These are phyloP conservation scores for Hydropsyche tenuis DNA, from an alignment of 1,140 invertebrate species.

Conservation along the genomic window DNA sequence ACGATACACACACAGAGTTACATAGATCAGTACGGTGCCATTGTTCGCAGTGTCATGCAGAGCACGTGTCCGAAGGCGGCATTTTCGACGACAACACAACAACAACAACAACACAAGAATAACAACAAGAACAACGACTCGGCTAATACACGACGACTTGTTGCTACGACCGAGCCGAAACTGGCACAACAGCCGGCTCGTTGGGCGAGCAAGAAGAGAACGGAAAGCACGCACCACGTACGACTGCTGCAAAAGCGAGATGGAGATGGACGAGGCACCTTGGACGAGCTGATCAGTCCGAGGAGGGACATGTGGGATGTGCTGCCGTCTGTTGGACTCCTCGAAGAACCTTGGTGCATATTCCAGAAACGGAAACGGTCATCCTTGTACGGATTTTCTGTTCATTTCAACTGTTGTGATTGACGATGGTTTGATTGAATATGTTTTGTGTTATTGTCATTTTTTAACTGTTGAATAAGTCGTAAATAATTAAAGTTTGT, in stretches of 20 bases:
- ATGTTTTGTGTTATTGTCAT: too few species aligned
- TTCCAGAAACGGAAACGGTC: not conserved
- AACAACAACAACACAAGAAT: too few species aligned
- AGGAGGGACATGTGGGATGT: not conserved
- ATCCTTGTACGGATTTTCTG: too few species aligned
- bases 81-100: too few species aligned
- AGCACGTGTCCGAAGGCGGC: not conserved
- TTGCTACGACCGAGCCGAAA: not conserved
- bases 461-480: too few species aligned
- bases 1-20: too few species aligned
- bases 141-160: not conserved
- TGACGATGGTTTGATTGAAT: too few species aligned
- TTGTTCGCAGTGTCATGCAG: not conserved
- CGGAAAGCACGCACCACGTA: not conserved
- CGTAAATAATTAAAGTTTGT: too few species aligned
- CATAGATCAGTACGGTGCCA: too few species aligned
- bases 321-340: conserved; percentile 1
- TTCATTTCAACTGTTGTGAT: too few species aligned
- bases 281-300: not conserved
- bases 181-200: not conserved
- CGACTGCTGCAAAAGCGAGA: not conserved
- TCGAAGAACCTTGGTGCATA: not conserved
- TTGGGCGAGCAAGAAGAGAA: not conserved
- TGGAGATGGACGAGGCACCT: not conserved
- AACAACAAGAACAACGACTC: not conserved